phyloP scores from a whole-genome alignment of 2,888 invertebrate species.

The Heliconius ismenius region DNA sequence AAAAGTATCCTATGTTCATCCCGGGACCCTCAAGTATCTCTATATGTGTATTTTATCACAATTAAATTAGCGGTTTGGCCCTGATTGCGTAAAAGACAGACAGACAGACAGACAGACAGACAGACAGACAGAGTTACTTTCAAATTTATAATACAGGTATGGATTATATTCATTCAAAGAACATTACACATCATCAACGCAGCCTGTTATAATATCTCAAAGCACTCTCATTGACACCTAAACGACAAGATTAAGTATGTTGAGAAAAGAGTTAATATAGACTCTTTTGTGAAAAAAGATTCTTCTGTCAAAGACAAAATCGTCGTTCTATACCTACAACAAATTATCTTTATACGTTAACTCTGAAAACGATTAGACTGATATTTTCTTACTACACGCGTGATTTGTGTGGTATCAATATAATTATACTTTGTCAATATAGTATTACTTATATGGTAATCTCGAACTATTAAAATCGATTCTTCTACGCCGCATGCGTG shows the following conservation, averaged over 20 bases:
- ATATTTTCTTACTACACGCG: background rate
- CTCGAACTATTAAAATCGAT: background rate
- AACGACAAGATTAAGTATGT: background rate
- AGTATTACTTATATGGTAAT: background rate
- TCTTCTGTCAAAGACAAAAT: background rate
- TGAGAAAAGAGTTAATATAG: background rate
- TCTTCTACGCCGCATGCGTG: constrained; percentile 4
- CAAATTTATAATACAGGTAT: too few species aligned
- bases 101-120: too few species aligned
- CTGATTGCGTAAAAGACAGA: too few species aligned
- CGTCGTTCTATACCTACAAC: background rate
- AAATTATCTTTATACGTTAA: too few species aligned
- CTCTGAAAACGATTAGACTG: background rate
- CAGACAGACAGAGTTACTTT: too few species aligned
- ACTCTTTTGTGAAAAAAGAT: background rate
- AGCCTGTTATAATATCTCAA: background rate
- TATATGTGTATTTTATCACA: too few species aligned
- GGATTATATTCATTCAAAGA: too few species aligned
- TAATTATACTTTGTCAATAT: background rate
- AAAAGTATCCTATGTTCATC: too few species aligned
- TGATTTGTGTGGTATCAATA: background rate
- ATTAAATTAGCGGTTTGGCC: too few species aligned
- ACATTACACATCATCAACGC: too few species aligned
- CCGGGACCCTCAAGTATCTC: too few species aligned
- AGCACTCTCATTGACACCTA: background rate